A percentile compares a stretch with the other conserved stretches of the same genome.
Conservation (phyloP, 2,113 vertebrate genomes). For the Trematomus loennbergii region DNA sequence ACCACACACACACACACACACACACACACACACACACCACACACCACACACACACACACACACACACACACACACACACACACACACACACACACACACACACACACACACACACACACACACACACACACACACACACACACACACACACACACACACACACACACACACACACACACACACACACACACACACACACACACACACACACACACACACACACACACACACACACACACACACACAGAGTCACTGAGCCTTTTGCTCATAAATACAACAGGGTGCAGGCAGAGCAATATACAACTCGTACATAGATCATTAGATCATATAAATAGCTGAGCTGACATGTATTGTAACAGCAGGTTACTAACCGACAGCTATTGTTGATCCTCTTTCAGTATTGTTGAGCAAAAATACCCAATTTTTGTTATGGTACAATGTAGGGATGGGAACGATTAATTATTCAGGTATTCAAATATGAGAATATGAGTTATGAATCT, state of each 20-base stretch:
- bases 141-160: too few relatives aligned
- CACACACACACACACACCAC: constrained; percentile 20
- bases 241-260: constrained; percentile 38
- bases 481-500: too few relatives aligned
- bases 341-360: not conserved
- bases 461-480: too few relatives aligned
- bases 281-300: constrained; percentile 3
- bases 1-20: constrained; percentile 21
- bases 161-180: constrained; percentile 25
- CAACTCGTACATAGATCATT: constrained; percentile 12
- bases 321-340: not conserved
- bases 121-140: too few relatives aligned
- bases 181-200: constrained; percentile 20
- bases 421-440: too few relatives aligned
- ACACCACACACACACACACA: constrained; percentile 21
- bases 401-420: too few relatives aligned
- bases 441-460: too few relatives aligned
- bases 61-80: constrained; percentile 2
- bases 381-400: not conserved
- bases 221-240: constrained; percentile 15
- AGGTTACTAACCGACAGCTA: not conserved
- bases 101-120: too few relatives aligned
- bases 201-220: constrained; percentile 20
- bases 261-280: constrained; percentile 21
- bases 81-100: too few relatives aligned